Evolutionary conservation across 2,113 vertebrate species (phyloP).

Genomic region (Syngnathus floridae): DNA sequence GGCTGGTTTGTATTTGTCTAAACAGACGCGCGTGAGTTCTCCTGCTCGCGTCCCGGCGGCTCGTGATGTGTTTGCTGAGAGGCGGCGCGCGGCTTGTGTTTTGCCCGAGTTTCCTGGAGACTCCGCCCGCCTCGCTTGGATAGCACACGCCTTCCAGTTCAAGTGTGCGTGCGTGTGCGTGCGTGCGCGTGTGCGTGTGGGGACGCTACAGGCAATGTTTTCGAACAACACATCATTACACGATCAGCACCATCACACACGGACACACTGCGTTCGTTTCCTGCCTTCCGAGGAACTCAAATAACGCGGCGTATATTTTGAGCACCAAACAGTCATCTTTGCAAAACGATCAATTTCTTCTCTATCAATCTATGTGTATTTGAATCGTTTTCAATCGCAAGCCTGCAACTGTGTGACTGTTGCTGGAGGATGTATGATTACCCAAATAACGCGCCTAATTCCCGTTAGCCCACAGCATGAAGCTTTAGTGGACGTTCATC

Average conservation of each 20-base stretch:
- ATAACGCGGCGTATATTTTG: not conserved
- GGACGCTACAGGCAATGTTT: too few relatives aligned
- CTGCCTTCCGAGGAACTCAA: not conserved
- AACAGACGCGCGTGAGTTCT: not conserved
- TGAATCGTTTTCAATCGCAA: too few relatives aligned
- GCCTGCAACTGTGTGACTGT: too few relatives aligned
- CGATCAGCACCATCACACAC: not conserved
- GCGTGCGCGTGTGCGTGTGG: too few relatives aligned
- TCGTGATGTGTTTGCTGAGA: not conserved
- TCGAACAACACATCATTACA: not conserved
- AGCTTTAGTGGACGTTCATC: not conserved
- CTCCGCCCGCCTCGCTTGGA: conserved; percentile 5
- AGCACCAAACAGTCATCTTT: not conserved
- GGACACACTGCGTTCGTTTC: not conserved
- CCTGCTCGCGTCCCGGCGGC: not conserved
- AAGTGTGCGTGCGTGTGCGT: too few relatives aligned
- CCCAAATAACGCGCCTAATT: not conserved
- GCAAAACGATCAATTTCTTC: not conserved
- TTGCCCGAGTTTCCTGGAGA: conserved; percentile 27
- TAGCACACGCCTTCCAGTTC: not conserved
- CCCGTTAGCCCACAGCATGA: not conserved
- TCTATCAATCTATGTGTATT: too few relatives aligned
- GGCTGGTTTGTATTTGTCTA: not conserved
- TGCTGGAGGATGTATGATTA: not conserved
- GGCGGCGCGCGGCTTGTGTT: not conserved